Evolutionary conservation across 2,113 vertebrate species (phyloP), one percentile per base, ranked within the genome.

Genomic region (Dascyllus trimaculatus): DNA sequence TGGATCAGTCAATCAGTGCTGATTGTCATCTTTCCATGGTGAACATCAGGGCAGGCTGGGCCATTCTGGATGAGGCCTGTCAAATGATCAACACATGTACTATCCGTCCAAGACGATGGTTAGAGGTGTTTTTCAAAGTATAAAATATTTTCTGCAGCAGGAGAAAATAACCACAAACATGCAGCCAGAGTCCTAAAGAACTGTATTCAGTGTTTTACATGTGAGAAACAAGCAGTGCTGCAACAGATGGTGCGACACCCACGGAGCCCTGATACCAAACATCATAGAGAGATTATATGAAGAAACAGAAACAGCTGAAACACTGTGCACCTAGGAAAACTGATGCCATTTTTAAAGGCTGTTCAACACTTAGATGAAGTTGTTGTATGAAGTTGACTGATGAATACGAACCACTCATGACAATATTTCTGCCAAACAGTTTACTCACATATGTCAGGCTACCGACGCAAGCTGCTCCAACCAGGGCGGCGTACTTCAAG

Each of bases 401-500:
- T 15, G 15, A 43, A 43, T 15, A 43, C 1, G 4, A 43, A 43
- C 11, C 40, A 43, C 0, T 15, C 13, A 15, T 15, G 40, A 43
- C 40, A 43, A 43, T 15, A 43, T 4, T 14, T 43, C 15, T 1
- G 4, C 6, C 4, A 2, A 40, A 43, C 11, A 43, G 40, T 4
- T 51, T 19, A 51, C 96, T 96, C 94, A 97, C 96, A 92, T 96
- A 96, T 80, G 73, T 56, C 84, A 93, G 92, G 67, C 93, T 90
- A 76, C 93, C 95, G 54, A 96, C 71, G 84, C 84, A 90, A 58
- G 94, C 71, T 82, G 92, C 95, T 93, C 96, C 96, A 88, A 97
- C 91, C 90, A 98, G 87, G 86, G 96, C 91, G 81, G 88, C 81
- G 32, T 96, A 95, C 45, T 95, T 71, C n/a, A 94, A 85, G 81